Evolutionary conservation across 2,888 invertebrate genomes (phyloP).

Genomic region (Harmothoe impar): DNA sequence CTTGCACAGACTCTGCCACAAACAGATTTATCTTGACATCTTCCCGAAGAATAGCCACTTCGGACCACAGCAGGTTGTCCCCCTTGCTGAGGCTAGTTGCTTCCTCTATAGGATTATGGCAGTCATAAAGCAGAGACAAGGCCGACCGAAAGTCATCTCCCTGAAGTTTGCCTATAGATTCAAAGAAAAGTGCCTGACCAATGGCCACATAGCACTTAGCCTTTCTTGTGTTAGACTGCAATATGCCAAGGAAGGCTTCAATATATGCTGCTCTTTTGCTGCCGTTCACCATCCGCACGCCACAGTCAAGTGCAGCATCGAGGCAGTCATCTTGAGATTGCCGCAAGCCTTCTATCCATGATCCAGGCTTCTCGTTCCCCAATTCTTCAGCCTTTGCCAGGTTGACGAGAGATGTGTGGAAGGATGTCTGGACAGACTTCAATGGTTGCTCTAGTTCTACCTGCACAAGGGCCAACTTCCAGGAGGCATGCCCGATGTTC

Average conservation of each 20-base stretch:
- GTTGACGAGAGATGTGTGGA: background rate
- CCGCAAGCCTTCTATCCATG: background rate
- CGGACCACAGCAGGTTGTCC: background rate
- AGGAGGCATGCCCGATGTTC: background rate
- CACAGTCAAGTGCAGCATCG: background rate
- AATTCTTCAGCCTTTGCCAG: no score
- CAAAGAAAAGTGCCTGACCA: no score
- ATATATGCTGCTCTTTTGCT: background rate
- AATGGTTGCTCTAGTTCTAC: background rate
- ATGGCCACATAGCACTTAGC: background rate
- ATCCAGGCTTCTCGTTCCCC: no score
- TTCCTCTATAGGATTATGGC: no score
- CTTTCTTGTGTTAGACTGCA: background rate
- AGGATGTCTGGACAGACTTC: background rate
- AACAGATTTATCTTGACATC: slow-evolving; percentile 71
- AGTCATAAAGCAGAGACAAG: no score
- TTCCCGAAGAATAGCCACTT: slow-evolving; percentile 66
- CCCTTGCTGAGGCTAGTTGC: background rate
- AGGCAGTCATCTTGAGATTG: background rate
- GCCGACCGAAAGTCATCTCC: no score
- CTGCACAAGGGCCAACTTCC: background rate
- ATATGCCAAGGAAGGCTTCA: background rate
- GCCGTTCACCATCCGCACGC: background rate
- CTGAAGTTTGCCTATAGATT: no score
- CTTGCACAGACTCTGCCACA: slow-evolving; percentile 70